Base-by-base conservation (phyloP, 2,113 vertebrate species). In the Marmota monax region DNA sequence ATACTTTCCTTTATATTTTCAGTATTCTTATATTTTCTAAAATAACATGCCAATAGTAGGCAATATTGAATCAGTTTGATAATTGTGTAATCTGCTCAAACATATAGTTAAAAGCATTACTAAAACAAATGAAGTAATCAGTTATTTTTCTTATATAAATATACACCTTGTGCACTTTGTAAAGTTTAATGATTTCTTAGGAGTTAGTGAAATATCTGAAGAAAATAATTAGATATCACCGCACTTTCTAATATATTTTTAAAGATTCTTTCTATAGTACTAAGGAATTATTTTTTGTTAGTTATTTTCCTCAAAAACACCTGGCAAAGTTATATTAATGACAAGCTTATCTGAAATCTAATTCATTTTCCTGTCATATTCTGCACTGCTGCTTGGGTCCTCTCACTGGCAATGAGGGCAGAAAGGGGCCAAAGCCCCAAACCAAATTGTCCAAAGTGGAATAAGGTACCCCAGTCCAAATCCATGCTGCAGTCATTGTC, bases 271-370 rank as follows among this genome's bases (percentile, higher is more conserved):
- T 89, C 72, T 34, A 58, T 37, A 87, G 4, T 4, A 67, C 53
- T 83, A 89, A 27, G 4, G 7, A 85, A 72, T 94, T 23, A 27
- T 14, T 83, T 25, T 77, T 69, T 90, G 39, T 83, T 90, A 74
- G 88, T 84, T 84, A 4, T n/a, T 90, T 92, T 22, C 48, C 56
- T 94, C 69, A 63, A 87, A 97, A 92, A 87, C 4, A 88, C 32
- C n/a, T 51, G n/a, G 53, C 7, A 74, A 89, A 7, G 14, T 95
- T 72, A 72, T 45, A n/a, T 80, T 78, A 92, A 29, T 42, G 16
- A 9, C 37, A 84, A 39, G 7, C 8, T 85, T 73, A 13, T 78
- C 13, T 82, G 27, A 67, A 93, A 72, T 73, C 17, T 65, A 85
- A 86, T 73, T 86, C 16, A 94, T 95, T 89, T 65, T 73, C 23